phyloP scores from a whole-genome alignment of 2,888 invertebrate species.

The Melipona bicolor region DNA sequence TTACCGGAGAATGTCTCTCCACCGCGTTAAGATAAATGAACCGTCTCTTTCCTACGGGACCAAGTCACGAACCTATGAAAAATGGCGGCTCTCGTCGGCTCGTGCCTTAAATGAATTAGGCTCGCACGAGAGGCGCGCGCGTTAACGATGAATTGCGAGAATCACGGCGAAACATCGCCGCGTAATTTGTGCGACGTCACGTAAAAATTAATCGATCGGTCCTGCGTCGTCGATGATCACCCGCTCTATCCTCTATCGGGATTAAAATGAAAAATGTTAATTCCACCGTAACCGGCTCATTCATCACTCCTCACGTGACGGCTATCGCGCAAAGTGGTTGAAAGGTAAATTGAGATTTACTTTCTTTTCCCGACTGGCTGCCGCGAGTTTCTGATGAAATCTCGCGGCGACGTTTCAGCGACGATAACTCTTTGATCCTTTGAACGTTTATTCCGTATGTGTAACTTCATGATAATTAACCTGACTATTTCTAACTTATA shows the following conservation, averaged over 20 bases:
- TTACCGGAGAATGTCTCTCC: slow-evolving; percentile 27
- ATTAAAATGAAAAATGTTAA: background rate
- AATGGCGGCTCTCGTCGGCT: slow-evolving; percentile 10
- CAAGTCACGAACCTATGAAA: slow-evolving; percentile 42
- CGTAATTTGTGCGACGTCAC: background rate
- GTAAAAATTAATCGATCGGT: slow-evolving; percentile 21
- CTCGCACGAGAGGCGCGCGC: background rate
- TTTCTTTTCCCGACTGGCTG: background rate
- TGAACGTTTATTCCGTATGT: no score
- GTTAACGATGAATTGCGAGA: slow-evolving; percentile 14
- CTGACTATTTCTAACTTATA: no score
- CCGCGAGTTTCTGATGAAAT: no score
- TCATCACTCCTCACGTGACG: background rate
- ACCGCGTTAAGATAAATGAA: slow-evolving; percentile 23
- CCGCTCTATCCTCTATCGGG: background rate
- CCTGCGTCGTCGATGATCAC: slow-evolving; percentile 1
- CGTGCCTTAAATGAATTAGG: slow-evolving; percentile 42
- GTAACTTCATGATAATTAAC: no score
- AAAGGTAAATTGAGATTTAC: slow-evolving; percentile 19
- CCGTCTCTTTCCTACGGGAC: slow-evolving; percentile 13
- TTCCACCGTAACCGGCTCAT: background rate
- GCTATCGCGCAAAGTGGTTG: background rate
- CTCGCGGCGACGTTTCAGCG: no score
- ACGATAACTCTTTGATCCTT: no score
- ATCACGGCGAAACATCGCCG: background rate